Percentiles rank a stretch among this genome's conserved stretches.
These are phyloP conservation scores for Scarus forsteni DNA, from an alignment of 2,797 vertebrate species.

Conservation along the genomic window DNA sequence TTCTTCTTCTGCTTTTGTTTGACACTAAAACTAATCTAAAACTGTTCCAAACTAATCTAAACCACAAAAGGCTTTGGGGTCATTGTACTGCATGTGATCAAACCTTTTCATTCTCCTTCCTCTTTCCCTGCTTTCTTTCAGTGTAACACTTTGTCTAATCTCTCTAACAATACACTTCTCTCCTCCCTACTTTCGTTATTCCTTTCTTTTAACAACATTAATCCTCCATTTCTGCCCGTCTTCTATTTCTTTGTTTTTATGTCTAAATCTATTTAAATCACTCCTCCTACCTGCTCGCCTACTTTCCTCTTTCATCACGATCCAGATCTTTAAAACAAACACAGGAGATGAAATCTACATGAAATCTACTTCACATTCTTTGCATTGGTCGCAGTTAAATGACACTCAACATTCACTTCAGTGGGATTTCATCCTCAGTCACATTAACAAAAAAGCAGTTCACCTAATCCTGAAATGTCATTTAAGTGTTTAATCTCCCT, in stretches of 20 bases:
- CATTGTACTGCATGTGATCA: conserved; percentile 7
- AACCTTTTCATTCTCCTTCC: conserved; percentile 4
- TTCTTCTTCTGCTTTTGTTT: conserved; percentile 14
- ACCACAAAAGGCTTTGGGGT: background rate
- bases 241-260: background rate
- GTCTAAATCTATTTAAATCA: background rate
- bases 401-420: conserved; percentile 28
- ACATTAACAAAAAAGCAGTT: conserved; percentile 4
- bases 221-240: conserved; percentile 2
- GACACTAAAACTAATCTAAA: no score
- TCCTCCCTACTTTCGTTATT: background rate
- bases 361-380: conserved; percentile 20
- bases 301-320: conserved; percentile 5
- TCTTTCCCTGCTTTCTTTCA: conserved; percentile 2
- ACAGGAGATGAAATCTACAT: background rate
- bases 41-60: background rate
- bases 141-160: conserved; percentile 2
- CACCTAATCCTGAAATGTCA: conserved; percentile 32
- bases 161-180: conserved; percentile 4
- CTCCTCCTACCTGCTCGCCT: background rate
- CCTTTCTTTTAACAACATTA: background rate
- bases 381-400: conserved; percentile 21
- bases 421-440: conserved; percentile 27
- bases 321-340: conserved; percentile 3
- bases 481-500: conserved; percentile 33